Evolutionary conservation across 2,888 invertebrate species (phyloP), one percentile per base, ranked within the genome.

Genomic region (Temnothorax rugatulus): DNA sequence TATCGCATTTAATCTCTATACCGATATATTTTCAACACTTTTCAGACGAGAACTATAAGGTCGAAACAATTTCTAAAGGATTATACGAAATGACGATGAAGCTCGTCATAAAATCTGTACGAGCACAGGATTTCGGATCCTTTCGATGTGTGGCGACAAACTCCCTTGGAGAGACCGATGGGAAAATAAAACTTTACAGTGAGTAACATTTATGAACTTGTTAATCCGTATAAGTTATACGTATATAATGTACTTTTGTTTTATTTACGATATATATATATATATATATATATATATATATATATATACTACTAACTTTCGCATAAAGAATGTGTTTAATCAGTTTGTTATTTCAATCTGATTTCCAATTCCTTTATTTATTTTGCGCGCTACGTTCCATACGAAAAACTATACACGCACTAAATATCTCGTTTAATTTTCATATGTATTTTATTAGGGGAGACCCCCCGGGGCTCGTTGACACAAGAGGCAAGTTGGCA

Each of bases 171-270:
- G 95, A 95, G 83, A 95, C 95, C 21, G 95, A 95, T 84, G 95
- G 95, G 25, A 94, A 94, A 88, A 95, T 96, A 88, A 95, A 95
- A 89, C 89, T 96, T 73, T 95, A 95, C 87, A 94, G 95, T 95
- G 91, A 95, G 95, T 93, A 90, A 47, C 5, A 4, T 66, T 54
- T 54, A 54, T 18, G 29, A 59, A 47, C 15, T 25, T 15, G 18
- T 41, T 61, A 29, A 54, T 15, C 21, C 61, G 2, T 47, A 47
- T 47, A 71, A 57, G 11, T 73, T 69, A 15, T 25, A 73, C n/a
- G 13, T 15, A n/a, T n/a, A n/a, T n/a, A 38, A 57, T 25, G 47
- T 18, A 29, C 18, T 47, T 66, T 25, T 44, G 25, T 44, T 15
- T 8, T 25, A 44, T 25, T 25, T 18, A 44, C 18, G 8, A 15